These are phyloP conservation scores for Phortica magna DNA, from an alignment of 2,888 invertebrate species.

Conservation along the genomic window DNA sequence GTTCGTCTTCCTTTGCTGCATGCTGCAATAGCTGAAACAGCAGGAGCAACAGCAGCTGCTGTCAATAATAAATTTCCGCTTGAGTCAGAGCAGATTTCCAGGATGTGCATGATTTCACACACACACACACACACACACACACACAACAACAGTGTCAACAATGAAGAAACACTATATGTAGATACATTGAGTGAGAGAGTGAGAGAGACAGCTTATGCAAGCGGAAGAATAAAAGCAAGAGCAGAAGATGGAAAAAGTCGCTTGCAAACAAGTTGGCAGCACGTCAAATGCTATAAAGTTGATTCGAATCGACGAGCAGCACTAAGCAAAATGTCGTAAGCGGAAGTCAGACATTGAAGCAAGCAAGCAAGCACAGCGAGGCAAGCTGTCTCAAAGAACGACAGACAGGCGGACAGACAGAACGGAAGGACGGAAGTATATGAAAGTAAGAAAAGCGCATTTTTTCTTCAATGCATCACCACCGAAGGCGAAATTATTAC, in stretches of 20 bases:
- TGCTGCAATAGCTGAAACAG: conserved; percentile 44
- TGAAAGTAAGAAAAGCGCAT: conserved; percentile 59
- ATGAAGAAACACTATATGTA: not conserved
- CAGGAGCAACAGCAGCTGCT: conserved; percentile 72
- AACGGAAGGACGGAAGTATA: conserved; percentile 24
- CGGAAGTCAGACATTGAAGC: conserved; percentile 29
- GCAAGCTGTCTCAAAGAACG: not conserved
- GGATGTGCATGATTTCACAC: conserved; percentile 34
- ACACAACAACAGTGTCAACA: not conserved
- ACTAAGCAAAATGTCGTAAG: conserved; percentile 24
- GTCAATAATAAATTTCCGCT: conserved; percentile 74
- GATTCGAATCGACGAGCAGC: not conserved
- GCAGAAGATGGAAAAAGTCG: not conserved
- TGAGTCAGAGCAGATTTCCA: conserved; percentile 70
- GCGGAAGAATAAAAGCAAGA: not conserved
- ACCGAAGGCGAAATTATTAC: conserved; percentile 4
- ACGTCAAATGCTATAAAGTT: conserved; percentile 5
- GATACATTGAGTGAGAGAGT: not conserved
- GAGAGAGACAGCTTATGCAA: not conserved
- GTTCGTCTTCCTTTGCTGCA: conserved; percentile 3
- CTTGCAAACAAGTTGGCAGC: conserved; percentile 25
- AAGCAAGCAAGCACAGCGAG: conserved; percentile 8
- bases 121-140: conserved; percentile 38
- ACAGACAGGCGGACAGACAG: conserved; percentile 1
- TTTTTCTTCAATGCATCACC: conserved; percentile 43